Conservation (phyloP, 2,888 invertebrate species). For the Xylophagus ater region DNA sequence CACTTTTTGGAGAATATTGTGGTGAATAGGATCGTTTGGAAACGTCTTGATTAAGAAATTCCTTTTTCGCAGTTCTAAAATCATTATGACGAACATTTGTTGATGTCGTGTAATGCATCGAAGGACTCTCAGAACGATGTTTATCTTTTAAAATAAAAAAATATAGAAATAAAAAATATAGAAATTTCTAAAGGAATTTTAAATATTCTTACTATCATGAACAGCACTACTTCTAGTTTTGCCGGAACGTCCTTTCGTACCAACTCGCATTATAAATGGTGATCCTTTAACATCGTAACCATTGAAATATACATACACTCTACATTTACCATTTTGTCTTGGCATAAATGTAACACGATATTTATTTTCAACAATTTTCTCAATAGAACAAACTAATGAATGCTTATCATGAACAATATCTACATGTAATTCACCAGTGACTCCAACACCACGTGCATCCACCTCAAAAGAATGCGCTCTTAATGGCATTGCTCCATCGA, state of each 20-base stretch:
- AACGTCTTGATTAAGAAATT: constrained; percentile 23
- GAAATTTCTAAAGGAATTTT: not conserved
- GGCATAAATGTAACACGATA: constrained; percentile 71
- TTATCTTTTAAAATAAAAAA: constrained; percentile 24
- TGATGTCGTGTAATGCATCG: constrained; percentile 37
- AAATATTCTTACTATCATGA: constrained; percentile 40
- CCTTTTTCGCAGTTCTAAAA: constrained; percentile 26
- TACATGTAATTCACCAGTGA: constrained; percentile 75
- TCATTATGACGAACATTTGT: constrained; percentile 34
- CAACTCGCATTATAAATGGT: constrained; percentile 77
- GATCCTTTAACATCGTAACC: constrained; percentile 76
- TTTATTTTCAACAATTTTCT: constrained; percentile 63
- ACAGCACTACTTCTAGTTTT: constrained; percentile 46
- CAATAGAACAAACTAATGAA: constrained; percentile 72
- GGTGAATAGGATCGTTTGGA: constrained; percentile 34
- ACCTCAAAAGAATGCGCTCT: constrained; percentile 79
- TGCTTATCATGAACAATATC: constrained; percentile 85
- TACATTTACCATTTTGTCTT: constrained; percentile 65
- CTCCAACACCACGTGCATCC: constrained; percentile 66
- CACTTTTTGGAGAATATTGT: constrained; percentile 34
- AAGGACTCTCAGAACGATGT: constrained; percentile 38
- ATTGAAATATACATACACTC: constrained; percentile 86
- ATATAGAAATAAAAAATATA: not conserved
- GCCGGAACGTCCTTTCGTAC: constrained; percentile 51
- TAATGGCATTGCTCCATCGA: constrained; percentile 73